These are phyloP conservation scores for Zeus faber DNA, from an alignment of 2,113 vertebrate species.

Conservation along the genomic window DNA sequence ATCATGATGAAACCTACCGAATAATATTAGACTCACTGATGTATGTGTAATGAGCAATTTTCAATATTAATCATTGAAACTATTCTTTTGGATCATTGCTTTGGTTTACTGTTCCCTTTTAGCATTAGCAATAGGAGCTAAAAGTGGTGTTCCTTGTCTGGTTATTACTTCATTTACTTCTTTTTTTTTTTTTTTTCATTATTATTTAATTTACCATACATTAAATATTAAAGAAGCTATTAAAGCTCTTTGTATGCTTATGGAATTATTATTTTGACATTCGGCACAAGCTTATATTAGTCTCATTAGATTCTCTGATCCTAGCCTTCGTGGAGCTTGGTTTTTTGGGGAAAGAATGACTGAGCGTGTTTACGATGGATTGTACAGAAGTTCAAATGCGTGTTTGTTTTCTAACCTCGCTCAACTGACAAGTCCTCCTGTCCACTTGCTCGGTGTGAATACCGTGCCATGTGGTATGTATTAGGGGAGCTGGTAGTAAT, in stretches of 20 bases:
- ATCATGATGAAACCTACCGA: neutral
- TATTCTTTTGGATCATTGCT: neutral
- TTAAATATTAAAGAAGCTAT: conserved; percentile 6
- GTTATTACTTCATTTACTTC: conserved; percentile 55
- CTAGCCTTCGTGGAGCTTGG: no score
- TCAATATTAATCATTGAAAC: neutral
- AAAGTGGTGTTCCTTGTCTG: conserved; percentile 58
- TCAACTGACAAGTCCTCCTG: conserved; percentile 58
- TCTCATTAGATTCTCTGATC: no score
- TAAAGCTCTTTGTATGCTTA: no score
- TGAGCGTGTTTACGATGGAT: conserved; percentile 37
- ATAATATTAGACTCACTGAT: neutral
- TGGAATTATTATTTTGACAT: no score
- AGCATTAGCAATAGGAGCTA: no score
- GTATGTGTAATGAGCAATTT: conserved; percentile 52
- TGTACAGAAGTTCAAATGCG: conserved; percentile 29
- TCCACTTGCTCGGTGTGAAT: conserved; percentile 67
- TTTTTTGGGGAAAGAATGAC: no score
- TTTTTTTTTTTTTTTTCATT: conserved; percentile 18
- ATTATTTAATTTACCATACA: neutral
- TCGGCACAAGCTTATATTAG: no score
- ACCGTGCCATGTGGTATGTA: conserved; percentile 91
- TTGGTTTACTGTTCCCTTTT: no score
- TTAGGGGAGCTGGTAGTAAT: conserved; percentile 98
- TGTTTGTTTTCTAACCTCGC: conserved; percentile 45